phyloP scores from a whole-genome alignment of 2,113 vertebrate species.

The Junco hyemalis region DNA sequence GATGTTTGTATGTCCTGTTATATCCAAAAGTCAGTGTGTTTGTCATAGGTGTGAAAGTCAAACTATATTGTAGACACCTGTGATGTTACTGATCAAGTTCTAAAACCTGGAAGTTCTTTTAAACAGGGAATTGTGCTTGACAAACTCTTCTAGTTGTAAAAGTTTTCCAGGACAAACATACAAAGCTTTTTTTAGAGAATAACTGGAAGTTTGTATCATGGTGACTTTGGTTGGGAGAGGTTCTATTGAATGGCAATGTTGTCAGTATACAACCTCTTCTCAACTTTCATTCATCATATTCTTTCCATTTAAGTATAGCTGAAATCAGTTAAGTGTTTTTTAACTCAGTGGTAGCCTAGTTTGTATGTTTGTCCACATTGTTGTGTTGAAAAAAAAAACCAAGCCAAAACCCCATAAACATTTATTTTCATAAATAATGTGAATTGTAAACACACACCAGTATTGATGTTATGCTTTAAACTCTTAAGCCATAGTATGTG shows the following conservation, averaged over 20 bases:
- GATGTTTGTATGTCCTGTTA: slow-evolving; percentile 12
- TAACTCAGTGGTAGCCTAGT: neutral
- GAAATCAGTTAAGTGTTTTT: neutral
- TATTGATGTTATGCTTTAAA: neutral
- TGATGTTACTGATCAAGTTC: neutral
- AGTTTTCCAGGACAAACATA: neutral
- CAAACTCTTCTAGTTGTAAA: neutral
- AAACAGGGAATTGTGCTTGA: neutral
- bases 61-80: neutral
- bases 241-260: neutral
- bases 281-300: neutral
- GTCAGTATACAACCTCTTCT: neutral
- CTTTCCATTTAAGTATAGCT: neutral
- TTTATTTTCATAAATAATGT: neutral
- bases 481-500: neutral
- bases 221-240: neutral
- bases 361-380: slow-evolving; percentile 27
- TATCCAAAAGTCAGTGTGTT: neutral
- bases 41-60: neutral
- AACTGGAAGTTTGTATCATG: neutral
- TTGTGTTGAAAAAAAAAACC: neutral
- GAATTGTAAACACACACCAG: neutral
- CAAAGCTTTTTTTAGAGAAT: neutral
- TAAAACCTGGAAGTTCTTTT: neutral
- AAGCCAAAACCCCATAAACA: neutral